These are phyloP conservation scores for Micropoecilia bifurca DNA, from an alignment of 2,797 vertebrate species.

Conservation along the genomic window DNA sequence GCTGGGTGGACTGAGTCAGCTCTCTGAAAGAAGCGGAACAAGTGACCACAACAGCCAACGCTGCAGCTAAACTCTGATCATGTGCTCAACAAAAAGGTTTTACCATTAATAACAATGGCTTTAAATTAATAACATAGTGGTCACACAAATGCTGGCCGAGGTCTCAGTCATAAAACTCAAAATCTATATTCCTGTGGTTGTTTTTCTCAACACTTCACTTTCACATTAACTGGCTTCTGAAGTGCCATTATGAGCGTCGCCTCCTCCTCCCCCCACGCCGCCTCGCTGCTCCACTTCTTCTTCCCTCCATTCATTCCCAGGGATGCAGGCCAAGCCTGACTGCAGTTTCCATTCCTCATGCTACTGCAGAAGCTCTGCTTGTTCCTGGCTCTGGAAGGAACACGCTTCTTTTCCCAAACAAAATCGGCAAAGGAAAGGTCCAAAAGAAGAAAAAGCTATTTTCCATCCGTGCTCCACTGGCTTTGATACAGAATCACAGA, in stretches of 20 bases:
- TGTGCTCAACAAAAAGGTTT: background rate
- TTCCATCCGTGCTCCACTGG: background rate
- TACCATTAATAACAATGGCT: slow-evolving; percentile 13
- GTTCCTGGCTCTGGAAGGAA: slow-evolving; percentile 50
- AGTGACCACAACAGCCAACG: slow-evolving; percentile 7
- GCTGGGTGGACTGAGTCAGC: slow-evolving; percentile 7
- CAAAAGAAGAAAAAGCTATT: background rate
- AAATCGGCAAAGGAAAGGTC: background rate
- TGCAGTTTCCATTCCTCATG: slow-evolving; percentile 82
- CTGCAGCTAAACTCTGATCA: background rate
- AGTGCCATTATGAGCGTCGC: slow-evolving; percentile 34
- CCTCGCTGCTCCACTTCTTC: slow-evolving; percentile 47
- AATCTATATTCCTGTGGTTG: slow-evolving; percentile 29
- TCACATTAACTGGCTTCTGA: slow-evolving; percentile 38
- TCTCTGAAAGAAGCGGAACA: slow-evolving; percentile 24
- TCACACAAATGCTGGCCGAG: background rate
- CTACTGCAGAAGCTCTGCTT: slow-evolving; percentile 47
- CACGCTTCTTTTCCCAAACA: slow-evolving; percentile 43
- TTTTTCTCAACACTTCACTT: slow-evolving; percentile 55
- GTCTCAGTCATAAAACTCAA: slow-evolving; percentile 3
- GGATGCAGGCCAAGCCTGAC: slow-evolving; percentile 62
- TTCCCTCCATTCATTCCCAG: slow-evolving; percentile 53
- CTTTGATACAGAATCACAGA: background rate
- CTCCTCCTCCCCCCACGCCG: slow-evolving; percentile 13
- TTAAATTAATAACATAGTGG: slow-evolving; percentile 2